Evolutionary conservation across 2,888 invertebrate species (phyloP).

Genomic region (Diarsia mendica): DNA sequence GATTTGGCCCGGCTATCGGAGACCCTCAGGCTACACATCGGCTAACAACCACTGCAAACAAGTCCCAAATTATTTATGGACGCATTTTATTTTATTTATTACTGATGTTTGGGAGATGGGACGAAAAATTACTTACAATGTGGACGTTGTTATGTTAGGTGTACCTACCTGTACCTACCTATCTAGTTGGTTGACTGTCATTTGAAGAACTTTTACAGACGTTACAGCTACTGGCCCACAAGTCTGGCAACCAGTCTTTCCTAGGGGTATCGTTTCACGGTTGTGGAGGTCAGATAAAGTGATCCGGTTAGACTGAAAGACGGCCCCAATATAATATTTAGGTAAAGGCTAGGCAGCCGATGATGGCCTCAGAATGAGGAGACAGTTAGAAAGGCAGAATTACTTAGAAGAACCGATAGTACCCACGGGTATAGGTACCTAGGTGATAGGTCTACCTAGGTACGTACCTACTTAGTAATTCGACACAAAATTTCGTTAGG

Average conservation of each 20-base stretch:
- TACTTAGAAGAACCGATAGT: too few species aligned
- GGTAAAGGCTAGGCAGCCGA: neutral
- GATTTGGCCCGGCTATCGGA: slow-evolving; percentile 57
- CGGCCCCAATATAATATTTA: neutral
- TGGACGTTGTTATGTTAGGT: neutral
- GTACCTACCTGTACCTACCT: too few species aligned
- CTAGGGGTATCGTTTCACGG: too few species aligned
- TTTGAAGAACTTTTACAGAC: neutral
- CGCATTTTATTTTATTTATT: slow-evolving; percentile 31
- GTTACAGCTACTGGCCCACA: neutral
- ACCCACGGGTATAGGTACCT: too few species aligned
- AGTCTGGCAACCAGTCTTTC: too few species aligned
- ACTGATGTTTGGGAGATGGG: neutral
- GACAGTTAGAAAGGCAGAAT: neutral
- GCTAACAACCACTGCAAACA: slow-evolving; percentile 46
- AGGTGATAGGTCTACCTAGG: too few species aligned
- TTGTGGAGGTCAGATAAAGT: neutral
- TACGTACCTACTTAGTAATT: too few species aligned
- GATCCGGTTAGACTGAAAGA: neutral
- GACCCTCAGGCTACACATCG: slow-evolving; percentile 49
- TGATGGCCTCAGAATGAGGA: neutral
- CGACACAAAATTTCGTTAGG: too few species aligned
- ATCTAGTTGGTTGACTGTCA: neutral
- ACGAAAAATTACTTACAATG: neutral
- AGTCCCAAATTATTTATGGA: slow-evolving; percentile 39